phyloP scores from a whole-genome alignment of 64 coral and sea anemone genomes.

The Pachyseris speciosa region DNA sequence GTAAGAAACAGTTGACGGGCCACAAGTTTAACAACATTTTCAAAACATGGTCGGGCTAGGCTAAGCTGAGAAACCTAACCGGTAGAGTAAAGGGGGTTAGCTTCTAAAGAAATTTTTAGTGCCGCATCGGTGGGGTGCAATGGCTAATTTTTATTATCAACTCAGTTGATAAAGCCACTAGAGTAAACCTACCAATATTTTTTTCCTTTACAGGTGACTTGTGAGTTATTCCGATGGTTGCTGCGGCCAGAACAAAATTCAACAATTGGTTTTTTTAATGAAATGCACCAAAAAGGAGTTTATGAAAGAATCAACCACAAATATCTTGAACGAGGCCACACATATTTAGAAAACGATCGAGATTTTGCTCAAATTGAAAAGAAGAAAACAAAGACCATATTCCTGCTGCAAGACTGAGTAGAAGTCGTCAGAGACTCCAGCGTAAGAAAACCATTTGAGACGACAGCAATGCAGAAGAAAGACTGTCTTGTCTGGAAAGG shows the following conservation, averaged over 20 bases:
- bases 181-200: neutral
- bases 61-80: no score
- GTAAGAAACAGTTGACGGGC: no score
- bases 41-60: no score
- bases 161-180: neutral
- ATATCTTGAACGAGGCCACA: conserved; percentile 36
- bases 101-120: no score
- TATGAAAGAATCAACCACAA: conserved; percentile 37
- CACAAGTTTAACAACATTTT: neutral
- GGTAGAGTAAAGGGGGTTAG: no score
- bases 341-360: conserved; percentile 33
- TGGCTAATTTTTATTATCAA: no score
- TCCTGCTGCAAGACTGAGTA: conserved; percentile 26
- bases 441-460: neutral
- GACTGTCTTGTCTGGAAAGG: neutral
- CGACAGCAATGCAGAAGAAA: neutral
- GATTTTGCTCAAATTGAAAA: conserved; percentile 49
- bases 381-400: neutral
- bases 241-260: conserved; percentile 34
- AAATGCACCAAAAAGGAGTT: conserved; percentile 3
- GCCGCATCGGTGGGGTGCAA: no score
- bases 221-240: conserved; percentile 43
- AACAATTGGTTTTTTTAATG: neutral
- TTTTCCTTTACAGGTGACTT: neutral
- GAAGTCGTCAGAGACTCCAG: conserved; percentile 3